phyloP scores from a whole-genome alignment of 2,113 vertebrate species.

The Bettongia penicillata region DNA sequence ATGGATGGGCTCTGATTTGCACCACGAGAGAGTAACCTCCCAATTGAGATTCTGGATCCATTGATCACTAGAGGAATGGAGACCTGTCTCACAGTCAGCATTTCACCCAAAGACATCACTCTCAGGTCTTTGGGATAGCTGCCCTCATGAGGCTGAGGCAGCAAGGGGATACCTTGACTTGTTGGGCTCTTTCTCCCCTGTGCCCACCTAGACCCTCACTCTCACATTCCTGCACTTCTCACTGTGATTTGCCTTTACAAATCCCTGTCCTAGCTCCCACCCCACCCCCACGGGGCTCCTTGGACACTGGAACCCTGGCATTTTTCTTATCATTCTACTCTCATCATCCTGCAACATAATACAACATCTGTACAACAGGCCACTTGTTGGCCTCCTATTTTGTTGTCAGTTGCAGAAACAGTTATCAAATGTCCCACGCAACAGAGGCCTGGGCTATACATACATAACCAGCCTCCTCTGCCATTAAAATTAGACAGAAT shows the following conservation, averaged over 20 bases:
- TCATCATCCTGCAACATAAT: neutral
- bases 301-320: constrained; percentile 1
- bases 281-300: neutral
- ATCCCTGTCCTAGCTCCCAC: accelerated
- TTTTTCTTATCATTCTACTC: constrained; percentile 28
- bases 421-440: constrained; percentile 43
- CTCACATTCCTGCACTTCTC: neutral
- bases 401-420: constrained; percentile 32
- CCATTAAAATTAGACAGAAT: constrained; percentile 54
- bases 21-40: accelerated
- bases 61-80: neutral
- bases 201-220: neutral
- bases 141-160: neutral
- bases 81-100: neutral
- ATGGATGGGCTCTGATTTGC: no score
- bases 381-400: constrained; percentile 45
- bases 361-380: neutral
- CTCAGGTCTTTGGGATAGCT: neutral
- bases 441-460: constrained; percentile 4
- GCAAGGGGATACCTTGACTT: neutral
- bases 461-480: constrained; percentile 28
- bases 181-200: neutral
- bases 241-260: neutral
- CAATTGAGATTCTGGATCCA: neutral
- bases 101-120: neutral